A percentile compares a stretch with the other conserved stretches of the same genome.
Conservation (phyloP, 2,797 vertebrate genomes). For the Smutsia temminckii region DNA sequence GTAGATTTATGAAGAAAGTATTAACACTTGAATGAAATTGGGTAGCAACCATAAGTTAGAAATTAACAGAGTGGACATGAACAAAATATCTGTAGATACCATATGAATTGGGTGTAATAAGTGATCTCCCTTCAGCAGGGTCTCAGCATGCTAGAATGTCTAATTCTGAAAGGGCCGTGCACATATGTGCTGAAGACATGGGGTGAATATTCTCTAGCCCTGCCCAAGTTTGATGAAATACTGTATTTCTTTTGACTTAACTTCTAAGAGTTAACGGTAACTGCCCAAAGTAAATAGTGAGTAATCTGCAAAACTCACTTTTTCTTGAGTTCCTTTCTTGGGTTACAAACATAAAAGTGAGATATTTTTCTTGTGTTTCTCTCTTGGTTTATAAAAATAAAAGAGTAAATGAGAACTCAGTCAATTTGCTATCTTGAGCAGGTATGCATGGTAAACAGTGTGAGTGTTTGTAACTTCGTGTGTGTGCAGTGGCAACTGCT, state of each 20-base stretch:
- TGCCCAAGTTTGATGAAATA: background rate
- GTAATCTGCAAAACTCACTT: background rate
- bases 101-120: background rate
- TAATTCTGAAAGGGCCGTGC: background rate
- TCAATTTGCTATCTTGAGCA: constrained; percentile 33
- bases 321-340: background rate
- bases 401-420: constrained; percentile 58
- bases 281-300: background rate
- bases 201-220: background rate
- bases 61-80: background rate
- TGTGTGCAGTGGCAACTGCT: background rate
- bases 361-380: background rate
- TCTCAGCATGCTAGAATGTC: background rate
- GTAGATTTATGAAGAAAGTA: background rate
- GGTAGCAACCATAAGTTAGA: background rate
- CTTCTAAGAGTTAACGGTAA: background rate
- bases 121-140: too few species aligned
- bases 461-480: constrained; percentile 45
- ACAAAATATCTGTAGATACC: background rate
- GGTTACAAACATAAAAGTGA: constrained; percentile 55
- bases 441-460: background rate
- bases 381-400: constrained; percentile 63
- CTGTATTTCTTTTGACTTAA: background rate
- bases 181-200: background rate
- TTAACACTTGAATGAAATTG: background rate